Percentiles rank a stretch among this genome's conserved stretches.
phyloP scores from a whole-genome alignment of 2,888 invertebrate species.

The Galerucella calmariensis region DNA sequence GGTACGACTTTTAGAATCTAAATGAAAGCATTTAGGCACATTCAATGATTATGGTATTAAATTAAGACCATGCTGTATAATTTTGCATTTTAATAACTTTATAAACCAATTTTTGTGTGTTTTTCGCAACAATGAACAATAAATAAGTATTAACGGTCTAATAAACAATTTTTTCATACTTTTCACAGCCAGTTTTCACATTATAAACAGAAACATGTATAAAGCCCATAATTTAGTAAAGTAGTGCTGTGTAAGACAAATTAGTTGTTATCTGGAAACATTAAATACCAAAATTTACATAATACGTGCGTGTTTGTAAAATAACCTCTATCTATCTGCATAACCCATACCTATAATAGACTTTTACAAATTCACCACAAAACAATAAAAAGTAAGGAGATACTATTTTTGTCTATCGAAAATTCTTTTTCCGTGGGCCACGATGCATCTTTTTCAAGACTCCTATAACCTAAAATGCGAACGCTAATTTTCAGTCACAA shows the following conservation, averaged over 20 bases:
- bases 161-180: neutral
- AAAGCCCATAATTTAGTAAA: conserved; percentile 13
- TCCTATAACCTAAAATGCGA: conserved; percentile 25
- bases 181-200: neutral
- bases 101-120: too few species aligned
- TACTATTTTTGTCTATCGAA: conserved; percentile 19
- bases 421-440: conserved; percentile 18
- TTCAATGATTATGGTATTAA: too few species aligned
- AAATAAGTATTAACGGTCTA: neutral
- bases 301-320: conserved; percentile 23
- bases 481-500: neutral
- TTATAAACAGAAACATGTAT: neutral
- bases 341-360: conserved; percentile 21
- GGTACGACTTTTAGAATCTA: too few species aligned
- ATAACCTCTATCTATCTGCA: conserved; percentile 24
- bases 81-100: too few species aligned
- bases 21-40: too few species aligned
- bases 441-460: conserved; percentile 15
- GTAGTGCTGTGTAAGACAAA: conserved; percentile 21
- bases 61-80: too few species aligned
- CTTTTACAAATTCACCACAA: conserved; percentile 13
- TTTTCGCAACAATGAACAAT: too few species aligned
- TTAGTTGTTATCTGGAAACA: conserved; percentile 14
- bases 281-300: conserved; percentile 27
- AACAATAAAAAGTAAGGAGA: conserved; percentile 4